Conservation (phyloP, 1,140 invertebrate genomes). For the Semibalanus balanoides region DNA sequence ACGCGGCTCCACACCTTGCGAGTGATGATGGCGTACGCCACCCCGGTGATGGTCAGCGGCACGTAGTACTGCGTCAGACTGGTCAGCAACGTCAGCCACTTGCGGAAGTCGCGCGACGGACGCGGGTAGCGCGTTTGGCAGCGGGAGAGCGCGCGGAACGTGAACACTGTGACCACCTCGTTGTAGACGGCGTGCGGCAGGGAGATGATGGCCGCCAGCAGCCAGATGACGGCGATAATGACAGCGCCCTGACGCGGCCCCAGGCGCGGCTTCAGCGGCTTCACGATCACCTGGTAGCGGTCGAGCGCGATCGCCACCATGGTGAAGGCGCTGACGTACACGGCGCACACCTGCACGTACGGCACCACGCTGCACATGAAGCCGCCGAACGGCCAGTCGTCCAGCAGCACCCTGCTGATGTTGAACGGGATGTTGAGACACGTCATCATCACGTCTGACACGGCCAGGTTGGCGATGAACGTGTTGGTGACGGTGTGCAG, state of each 20-base stretch:
- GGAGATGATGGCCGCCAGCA: slow-evolving; percentile 31
- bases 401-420: slow-evolving; percentile 55
- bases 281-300: slow-evolving; percentile 47
- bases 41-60: slow-evolving; percentile 33
- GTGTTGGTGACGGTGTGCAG: slow-evolving; percentile 28
- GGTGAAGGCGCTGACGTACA: slow-evolving; percentile 68
- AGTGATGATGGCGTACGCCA: slow-evolving; percentile 32
- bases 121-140: slow-evolving; percentile 32
- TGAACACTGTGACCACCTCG: slow-evolving; percentile 22
- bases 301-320: slow-evolving; percentile 63
- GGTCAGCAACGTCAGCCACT: slow-evolving; percentile 31
- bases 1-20: slow-evolving; percentile 28
- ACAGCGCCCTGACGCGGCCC: slow-evolving; percentile 26
- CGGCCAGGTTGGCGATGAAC: slow-evolving; percentile 27
- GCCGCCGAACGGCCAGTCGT: slow-evolving; percentile 58
- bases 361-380: slow-evolving; percentile 70
- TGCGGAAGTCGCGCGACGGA: slow-evolving; percentile 25
- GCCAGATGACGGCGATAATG: slow-evolving; percentile 34
- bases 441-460: slow-evolving; percentile 28
- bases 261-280: slow-evolving; percentile 34
- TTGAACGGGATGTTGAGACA: slow-evolving; percentile 32
- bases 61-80: slow-evolving; percentile 38
- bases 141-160: slow-evolving; percentile 24
- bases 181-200: slow-evolving; percentile 38
- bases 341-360: slow-evolving; percentile 50